Evolutionary conservation across 2,888 invertebrate genomes (phyloP).

Genomic region (Leucoma salicis): DNA sequence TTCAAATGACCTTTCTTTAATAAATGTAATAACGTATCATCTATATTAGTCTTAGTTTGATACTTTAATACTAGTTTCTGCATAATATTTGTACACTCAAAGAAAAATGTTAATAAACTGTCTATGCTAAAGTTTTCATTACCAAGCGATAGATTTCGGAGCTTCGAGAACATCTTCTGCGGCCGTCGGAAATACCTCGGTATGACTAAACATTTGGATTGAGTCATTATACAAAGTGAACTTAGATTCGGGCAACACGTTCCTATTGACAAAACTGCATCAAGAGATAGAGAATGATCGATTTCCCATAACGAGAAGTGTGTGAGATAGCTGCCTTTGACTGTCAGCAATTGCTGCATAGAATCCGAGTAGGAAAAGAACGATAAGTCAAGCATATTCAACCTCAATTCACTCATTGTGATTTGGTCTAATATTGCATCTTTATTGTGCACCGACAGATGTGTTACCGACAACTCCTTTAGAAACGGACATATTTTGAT

Average conservation of each 20-base stretch:
- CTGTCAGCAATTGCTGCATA: slow-evolving; percentile 57
- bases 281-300: slow-evolving; percentile 64
- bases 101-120: slow-evolving; percentile 61
- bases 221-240: slow-evolving; percentile 68
- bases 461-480: slow-evolving; percentile 68
- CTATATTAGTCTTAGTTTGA: slow-evolving; percentile 65
- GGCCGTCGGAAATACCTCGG: slow-evolving; percentile 58
- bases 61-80: slow-evolving; percentile 68
- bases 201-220: slow-evolving; percentile 60
- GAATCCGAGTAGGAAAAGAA: slow-evolving; percentile 71
- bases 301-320: slow-evolving; percentile 75
- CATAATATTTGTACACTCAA: slow-evolving; percentile 61
- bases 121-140: slow-evolving; percentile 68
- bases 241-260: slow-evolving; percentile 65
- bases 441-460: slow-evolving; percentile 68
- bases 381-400: slow-evolving; percentile 64
- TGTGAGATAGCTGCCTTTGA: slow-evolving; percentile 69
- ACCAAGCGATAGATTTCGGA: slow-evolving; percentile 65
- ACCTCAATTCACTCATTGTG: slow-evolving; percentile 56
- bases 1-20: slow-evolving; percentile 60
- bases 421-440: slow-evolving; percentile 71
- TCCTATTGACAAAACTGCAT: slow-evolving; percentile 64
- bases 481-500: slow-evolving; percentile 70
- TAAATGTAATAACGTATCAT: slow-evolving; percentile 55
- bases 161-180: slow-evolving; percentile 57